Conservation (phyloP, 92 coral and sea anemone species). For the Galaxea fascicularis region DNA sequence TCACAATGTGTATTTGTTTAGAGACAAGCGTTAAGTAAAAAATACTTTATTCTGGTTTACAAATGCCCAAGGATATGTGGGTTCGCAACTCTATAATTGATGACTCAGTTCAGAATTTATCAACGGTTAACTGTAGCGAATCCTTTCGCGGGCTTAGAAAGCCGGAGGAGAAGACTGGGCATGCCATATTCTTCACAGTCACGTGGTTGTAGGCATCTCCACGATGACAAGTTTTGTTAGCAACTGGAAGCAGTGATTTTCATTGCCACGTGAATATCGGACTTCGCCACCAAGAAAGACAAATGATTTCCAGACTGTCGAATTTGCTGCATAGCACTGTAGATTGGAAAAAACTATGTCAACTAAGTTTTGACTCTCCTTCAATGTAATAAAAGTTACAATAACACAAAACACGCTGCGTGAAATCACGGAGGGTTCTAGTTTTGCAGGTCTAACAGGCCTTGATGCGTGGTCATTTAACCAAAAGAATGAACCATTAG, state of each 20-base stretch:
- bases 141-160: background rate
- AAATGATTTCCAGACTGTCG: conserved; percentile 91
- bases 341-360: conserved; percentile 9
- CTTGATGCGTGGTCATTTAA: too few relatives aligned
- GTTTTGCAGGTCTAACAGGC: too few relatives aligned
- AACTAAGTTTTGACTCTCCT: background rate
- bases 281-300: conserved; percentile 97
- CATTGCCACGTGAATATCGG: conserved; percentile 98
- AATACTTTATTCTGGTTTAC: background rate
- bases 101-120: too few relatives aligned
- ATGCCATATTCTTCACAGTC: background rate
- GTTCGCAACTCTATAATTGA: too few relatives aligned
- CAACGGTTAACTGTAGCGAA: background rate
- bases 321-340: conserved; percentile 95
- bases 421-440: too few relatives aligned
- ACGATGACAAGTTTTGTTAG: conserved; percentile 19
- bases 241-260: conserved; percentile 99
- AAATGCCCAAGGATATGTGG: too few relatives aligned
- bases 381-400: background rate
- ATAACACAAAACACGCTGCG: too few relatives aligned
- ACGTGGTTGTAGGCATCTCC: background rate
- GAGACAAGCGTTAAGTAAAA: background rate
- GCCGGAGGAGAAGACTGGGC: background rate
- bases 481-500: too few relatives aligned
- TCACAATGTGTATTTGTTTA: background rate